Evolutionary conservation across 2,888 invertebrate genomes (phyloP), one percentile per base, ranked within the genome.

Genomic region (Apodemia mormo): DNA sequence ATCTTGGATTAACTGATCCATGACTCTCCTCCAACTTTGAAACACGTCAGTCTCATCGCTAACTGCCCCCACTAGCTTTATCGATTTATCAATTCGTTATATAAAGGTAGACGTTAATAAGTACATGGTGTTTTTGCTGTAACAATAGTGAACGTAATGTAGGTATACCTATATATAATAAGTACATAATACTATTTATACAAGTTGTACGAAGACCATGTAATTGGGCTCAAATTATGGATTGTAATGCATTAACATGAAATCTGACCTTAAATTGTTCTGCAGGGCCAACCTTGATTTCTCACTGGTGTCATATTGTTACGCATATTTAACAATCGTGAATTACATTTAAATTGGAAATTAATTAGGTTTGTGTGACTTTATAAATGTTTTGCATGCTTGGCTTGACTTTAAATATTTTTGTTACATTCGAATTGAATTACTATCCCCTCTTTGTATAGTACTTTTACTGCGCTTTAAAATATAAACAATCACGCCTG

Each of bases 241-340:
- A 61, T 33, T 61, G 33, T 61, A 61, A 61, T 61, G 10, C 33
- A 61, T 61, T 14, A 61, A 61, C 37, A 37, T 61, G 8, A 37
- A 33, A 61, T 61, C 61, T 70, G 67, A 73, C 71, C 70, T 74
- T 71, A 69, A 68, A 68, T 68, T 71, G 68, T 70, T 40, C 67
- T 68, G 56, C 54, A 61, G 70, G 66, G 69, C 70, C 67, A 70
- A 58, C 71, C 73, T 74, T 72, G 70, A 70, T 71, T 65, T 71
- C 68, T 69, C 43, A 68, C 68, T 70, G 65, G 70, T 71, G 72
- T 52, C 33, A 33, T 71, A 70, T 68, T 30, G 61, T 65, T 65
- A 67, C 68, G 56, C 61, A 70, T 68, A 56, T 66, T 68, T 66
- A 66, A 64, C 33, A 69, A 29, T 68, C 67, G 70, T 45, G 61